A percentile compares a stretch with the other conserved stretches of the same genome.
phyloP scores from a whole-genome alignment of 2,797 vertebrate genomes.

The Coregonus sp. region DNA sequence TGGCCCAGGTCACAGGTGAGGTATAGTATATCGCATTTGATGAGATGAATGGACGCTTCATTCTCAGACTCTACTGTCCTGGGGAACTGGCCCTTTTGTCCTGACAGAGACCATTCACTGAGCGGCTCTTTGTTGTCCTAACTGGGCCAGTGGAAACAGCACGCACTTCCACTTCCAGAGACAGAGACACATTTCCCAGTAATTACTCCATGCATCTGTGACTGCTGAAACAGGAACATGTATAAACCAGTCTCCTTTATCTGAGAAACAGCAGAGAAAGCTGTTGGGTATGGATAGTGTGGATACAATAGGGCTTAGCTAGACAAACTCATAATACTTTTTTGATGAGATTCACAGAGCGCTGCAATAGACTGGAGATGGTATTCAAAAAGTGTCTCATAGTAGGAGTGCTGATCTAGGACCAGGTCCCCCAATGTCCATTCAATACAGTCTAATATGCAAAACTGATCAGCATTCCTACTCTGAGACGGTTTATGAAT shows the following conservation, averaged over 20 bases:
- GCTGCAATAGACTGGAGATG: too few relatives aligned
- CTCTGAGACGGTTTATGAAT: background rate
- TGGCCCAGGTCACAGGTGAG: background rate
- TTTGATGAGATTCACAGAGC: background rate
- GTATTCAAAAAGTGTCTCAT: too few relatives aligned
- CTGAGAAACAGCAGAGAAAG: background rate
- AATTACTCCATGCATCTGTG: background rate
- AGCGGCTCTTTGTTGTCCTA: conserved; percentile 51
- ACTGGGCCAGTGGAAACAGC: conserved; percentile 37
- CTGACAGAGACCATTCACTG: conserved; percentile 41
- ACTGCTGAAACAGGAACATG: background rate
- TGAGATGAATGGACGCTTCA: conserved; percentile 46
- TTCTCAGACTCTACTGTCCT: conserved; percentile 42
- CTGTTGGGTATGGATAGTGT: background rate
- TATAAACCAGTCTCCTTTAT: background rate
- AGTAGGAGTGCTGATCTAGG: too few relatives aligned
- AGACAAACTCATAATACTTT: too few relatives aligned
- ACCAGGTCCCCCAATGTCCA: too few relatives aligned
- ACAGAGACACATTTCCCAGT: conserved; percentile 5
- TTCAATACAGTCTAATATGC: too few relatives aligned
- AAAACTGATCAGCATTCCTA: background rate
- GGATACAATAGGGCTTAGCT: background rate
- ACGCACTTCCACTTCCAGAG: conserved; percentile 25
- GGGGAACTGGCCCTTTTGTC: conserved; percentile 55
- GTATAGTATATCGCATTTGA: conserved; percentile 31